Base-by-base conservation (phyloP, 2,888 invertebrate genomes). In the Platycheirus albimanus region DNA sequence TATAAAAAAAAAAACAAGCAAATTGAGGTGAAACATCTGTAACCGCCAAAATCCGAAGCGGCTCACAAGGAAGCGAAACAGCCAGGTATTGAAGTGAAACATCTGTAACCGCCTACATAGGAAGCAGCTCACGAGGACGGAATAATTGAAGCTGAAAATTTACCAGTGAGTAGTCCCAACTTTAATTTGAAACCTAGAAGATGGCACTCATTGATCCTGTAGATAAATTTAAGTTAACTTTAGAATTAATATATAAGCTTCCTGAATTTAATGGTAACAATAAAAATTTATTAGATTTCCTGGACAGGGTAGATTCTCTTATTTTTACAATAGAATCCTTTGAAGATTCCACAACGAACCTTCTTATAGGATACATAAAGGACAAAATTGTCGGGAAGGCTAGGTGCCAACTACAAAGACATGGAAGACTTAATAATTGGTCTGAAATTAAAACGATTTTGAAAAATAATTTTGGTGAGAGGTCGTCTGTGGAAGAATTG, bases 221-320 rank as follows among this genome's bases (percentile, higher is more conserved):
- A 4, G 47, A 63, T 47, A 63, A 17, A 8, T 33, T 63, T 63
- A 63, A 63, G 63, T 6, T 63, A 19, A 19, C 15, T 33, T 63
- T 63, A 63, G 63, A 63, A 47, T 63, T 30, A 63, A 63, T 63
- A 13, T 43, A 20, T n/a, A 63, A 63, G 28, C 24, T 63, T 11
- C 47, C 47, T 33, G 28, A 43, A 19, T 63, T 63, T 47, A 47
- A 45, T 63, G 63, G 45, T 33, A 13, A 13, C 13, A 47, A n/a
- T 38, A 38, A 43, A 28, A 38, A 38, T 58, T 38, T 38, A 41
- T n/a, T 58, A 28, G 58, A 58, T 3, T 58, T 58, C 20, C 19
- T 58, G 20, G 58, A 58, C 41, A 58, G 58, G 38, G 58, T 58
- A 58, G 20, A 58, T 41, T 36, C 45, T n/a, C 8, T 49, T 33